phyloP scores from a whole-genome alignment of 1,140 invertebrate genomes.

The Sesamia nonagrioides region DNA sequence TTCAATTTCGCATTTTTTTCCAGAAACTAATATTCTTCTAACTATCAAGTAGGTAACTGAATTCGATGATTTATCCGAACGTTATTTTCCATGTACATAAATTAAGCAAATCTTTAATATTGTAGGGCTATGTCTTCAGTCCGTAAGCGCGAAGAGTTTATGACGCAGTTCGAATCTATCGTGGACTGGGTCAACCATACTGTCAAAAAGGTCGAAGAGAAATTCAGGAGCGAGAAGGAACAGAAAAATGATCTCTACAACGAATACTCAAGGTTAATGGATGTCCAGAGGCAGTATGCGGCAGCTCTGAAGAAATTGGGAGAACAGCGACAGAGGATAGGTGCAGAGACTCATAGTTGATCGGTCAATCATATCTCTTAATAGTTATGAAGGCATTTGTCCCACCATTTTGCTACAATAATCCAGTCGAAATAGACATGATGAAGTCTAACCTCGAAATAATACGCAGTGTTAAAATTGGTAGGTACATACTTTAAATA shows the following conservation, averaged over 20 bases:
- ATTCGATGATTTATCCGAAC: no score
- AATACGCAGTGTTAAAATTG: no score
- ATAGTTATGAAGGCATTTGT: slow-evolving; percentile 1
- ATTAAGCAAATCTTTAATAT: slow-evolving; percentile 48
- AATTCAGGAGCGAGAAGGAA: slow-evolving; percentile 91
- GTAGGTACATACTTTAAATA: neutral
- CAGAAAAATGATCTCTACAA: slow-evolving; percentile 91
- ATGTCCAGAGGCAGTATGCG: slow-evolving; percentile 95
- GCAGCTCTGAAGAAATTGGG: slow-evolving; percentile 94
- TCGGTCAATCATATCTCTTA: neutral
- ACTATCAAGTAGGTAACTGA: no score
- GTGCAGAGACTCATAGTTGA: slow-evolving; percentile 52
- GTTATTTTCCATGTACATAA: neutral
- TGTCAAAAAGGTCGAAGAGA: slow-evolving; percentile 91
- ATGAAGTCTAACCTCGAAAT: neutral
- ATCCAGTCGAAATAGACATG: neutral
- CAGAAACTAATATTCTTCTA: no score
- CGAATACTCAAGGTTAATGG: slow-evolving; percentile 91
- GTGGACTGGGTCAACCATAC: slow-evolving; percentile 95
- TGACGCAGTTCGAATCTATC: slow-evolving; percentile 95
- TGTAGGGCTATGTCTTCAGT: slow-evolving; percentile 90
- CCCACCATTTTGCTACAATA: slow-evolving; percentile 11
- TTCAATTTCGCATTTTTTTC: no score
- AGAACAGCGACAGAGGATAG: slow-evolving; percentile 91
- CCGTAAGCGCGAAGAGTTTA: slow-evolving; percentile 94